Conservation (phyloP, 2,113 vertebrate genomes). For the Todiramphus saurophagus region DNA sequence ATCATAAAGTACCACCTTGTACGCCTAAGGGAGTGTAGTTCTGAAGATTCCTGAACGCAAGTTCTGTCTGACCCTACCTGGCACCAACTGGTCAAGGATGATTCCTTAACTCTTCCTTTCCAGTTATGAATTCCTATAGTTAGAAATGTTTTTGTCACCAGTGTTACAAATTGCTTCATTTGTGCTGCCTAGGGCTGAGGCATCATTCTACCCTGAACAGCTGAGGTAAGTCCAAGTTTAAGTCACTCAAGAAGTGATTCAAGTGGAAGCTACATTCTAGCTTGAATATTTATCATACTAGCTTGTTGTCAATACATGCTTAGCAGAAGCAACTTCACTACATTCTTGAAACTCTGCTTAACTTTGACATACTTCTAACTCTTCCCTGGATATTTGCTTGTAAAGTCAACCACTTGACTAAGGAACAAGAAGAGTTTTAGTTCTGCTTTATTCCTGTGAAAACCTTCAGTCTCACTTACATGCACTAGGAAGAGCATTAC, state of each 20-base stretch:
- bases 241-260: not conserved
- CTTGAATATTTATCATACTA: not conserved
- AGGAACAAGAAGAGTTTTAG: not conserved
- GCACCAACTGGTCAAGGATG: not conserved
- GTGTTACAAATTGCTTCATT: not conserved
- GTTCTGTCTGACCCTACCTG: not conserved
- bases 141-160: not conserved
- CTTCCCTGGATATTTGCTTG: not conserved
- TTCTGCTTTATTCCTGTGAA: not conserved
- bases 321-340: not conserved
- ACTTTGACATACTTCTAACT: not conserved
- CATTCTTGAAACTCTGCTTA: not conserved
- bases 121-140: not conserved
- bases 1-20: not conserved
- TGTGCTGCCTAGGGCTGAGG: not conserved
- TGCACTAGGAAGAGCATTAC: not conserved
- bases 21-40: not conserved
- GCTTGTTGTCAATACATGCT: not conserved
- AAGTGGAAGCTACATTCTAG: not conserved
- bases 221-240: not conserved
- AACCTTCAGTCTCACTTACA: not conserved
- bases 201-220: not conserved
- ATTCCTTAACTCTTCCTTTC: not conserved
- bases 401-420: not conserved
- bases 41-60: not conserved